These are phyloP conservation scores for Drosophila mimetica DNA, from an alignment of 2,888 invertebrate species.

Conservation along the genomic window DNA sequence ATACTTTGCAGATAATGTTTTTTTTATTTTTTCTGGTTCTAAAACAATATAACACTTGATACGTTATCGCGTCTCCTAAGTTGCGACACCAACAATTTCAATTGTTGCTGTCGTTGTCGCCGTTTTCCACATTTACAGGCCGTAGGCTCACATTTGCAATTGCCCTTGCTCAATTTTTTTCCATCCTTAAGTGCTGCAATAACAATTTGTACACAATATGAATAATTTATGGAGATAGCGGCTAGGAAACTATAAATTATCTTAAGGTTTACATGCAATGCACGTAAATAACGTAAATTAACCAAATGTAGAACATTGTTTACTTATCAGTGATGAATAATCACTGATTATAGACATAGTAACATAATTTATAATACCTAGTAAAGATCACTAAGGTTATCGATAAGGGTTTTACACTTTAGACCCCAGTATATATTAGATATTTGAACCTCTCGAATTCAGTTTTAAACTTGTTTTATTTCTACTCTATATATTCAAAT, in stretches of 20 bases:
- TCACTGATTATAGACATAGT: neutral
- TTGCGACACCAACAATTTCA: slow-evolving; percentile 59
- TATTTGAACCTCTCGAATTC: neutral
- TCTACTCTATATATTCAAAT: neutral
- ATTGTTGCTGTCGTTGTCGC: slow-evolving; percentile 41
- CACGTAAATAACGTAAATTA: neutral
- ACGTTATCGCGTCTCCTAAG: slow-evolving; percentile 66
- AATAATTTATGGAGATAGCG: slow-evolving; percentile 10
- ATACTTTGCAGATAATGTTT: slow-evolving; percentile 24
- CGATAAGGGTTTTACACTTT: neutral
- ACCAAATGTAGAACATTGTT: neutral
- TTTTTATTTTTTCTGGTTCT: slow-evolving; percentile 50
- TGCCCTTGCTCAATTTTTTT: slow-evolving; percentile 52
- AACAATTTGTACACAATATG: slow-evolving; percentile 16
- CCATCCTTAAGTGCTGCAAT: slow-evolving; percentile 55
- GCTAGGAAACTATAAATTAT: neutral
- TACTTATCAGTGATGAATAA: neutral
- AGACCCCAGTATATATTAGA: neutral
- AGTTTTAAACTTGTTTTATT: neutral
- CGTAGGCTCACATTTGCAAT: slow-evolving; percentile 76
- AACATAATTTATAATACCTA: neutral
- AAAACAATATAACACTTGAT: slow-evolving; percentile 74
- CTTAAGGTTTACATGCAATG: too few species aligned
- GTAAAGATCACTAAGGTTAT: neutral
- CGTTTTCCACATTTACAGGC: slow-evolving; percentile 74